These are phyloP conservation scores for Halcyon chelicuti DNA, from an alignment of 2,797 vertebrate genomes.

Conservation along the genomic window DNA sequence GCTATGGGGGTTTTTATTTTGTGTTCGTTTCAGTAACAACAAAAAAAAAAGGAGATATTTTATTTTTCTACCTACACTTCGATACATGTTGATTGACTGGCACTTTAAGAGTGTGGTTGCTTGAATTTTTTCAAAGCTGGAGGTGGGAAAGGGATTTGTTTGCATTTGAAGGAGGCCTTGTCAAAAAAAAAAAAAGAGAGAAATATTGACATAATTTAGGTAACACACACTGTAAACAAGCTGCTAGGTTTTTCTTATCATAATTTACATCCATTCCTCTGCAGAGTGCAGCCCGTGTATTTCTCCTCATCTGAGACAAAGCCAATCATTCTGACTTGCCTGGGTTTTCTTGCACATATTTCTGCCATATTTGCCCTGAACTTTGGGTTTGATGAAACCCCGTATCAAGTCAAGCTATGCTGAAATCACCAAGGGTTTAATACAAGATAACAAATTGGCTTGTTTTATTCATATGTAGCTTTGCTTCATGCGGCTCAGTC, in stretches of 20 bases:
- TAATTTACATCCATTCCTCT: slow-evolving; percentile 34
- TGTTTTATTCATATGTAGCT: slow-evolving; percentile 1
- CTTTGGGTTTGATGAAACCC: neutral
- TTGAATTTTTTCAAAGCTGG: neutral
- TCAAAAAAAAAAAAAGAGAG: neutral
- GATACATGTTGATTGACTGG: neutral
- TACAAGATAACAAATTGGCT: neutral
- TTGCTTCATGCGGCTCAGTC: neutral
- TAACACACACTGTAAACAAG: slow-evolving; percentile 36
- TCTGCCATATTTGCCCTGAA: slow-evolving; percentile 27
- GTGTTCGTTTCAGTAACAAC: neutral
- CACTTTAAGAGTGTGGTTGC: neutral
- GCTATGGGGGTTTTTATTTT: neutral
- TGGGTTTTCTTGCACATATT: neutral
- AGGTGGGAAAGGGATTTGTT: slow-evolving; percentile 23
- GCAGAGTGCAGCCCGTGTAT: neutral
- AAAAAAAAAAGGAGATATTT: neutral
- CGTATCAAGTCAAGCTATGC: neutral
- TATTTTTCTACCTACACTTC: neutral
- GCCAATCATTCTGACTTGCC: slow-evolving; percentile 18
- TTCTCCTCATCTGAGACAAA: neutral
- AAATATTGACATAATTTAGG: slow-evolving; percentile 62
- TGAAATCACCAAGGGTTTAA: neutral
- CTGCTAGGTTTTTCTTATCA: neutral
- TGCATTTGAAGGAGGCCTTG: slow-evolving; percentile 17